These are phyloP conservation scores for Molothrus ater DNA, from an alignment of 2,797 vertebrate species.

Conservation along the genomic window DNA sequence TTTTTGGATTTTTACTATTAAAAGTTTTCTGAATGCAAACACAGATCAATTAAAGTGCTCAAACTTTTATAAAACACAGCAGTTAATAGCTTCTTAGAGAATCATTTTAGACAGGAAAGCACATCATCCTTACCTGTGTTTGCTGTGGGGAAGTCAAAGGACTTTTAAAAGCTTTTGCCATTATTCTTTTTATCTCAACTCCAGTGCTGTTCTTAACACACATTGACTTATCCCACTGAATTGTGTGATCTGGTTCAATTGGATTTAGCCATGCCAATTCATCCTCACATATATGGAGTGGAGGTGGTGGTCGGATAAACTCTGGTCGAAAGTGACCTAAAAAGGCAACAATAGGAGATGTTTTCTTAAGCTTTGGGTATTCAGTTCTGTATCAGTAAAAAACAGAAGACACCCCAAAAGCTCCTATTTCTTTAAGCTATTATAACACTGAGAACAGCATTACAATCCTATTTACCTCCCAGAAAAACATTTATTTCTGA, in stretches of 20 bases:
- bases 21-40: background rate
- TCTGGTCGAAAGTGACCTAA: slow-evolving; percentile 96
- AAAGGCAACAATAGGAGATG: background rate
- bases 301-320: slow-evolving; percentile 93
- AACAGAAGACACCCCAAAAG: rapidly evolving
- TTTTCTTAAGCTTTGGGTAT: background rate
- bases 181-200: slow-evolving; percentile 95
- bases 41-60: background rate
- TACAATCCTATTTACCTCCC: background rate
- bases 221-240: slow-evolving; percentile 98
- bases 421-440: background rate
- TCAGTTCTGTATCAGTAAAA: background rate
- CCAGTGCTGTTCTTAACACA: slow-evolving; percentile 96
- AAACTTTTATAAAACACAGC: background rate
- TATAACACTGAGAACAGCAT: background rate
- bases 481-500: background rate
- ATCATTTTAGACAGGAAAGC: background rate
- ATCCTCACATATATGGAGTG: slow-evolving; percentile 94
- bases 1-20: background rate
- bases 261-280: slow-evolving; percentile 96
- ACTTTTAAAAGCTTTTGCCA: slow-evolving; percentile 99
- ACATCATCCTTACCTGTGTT: slow-evolving; percentile 81
- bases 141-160: slow-evolving; percentile 94
- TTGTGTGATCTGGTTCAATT: slow-evolving; percentile 90
- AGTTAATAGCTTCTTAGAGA: background rate